Evolutionary conservation across 2,113 vertebrate species (phyloP), one percentile per base, ranked within the genome.

Genomic region (Scartelaos histophorus): DNA sequence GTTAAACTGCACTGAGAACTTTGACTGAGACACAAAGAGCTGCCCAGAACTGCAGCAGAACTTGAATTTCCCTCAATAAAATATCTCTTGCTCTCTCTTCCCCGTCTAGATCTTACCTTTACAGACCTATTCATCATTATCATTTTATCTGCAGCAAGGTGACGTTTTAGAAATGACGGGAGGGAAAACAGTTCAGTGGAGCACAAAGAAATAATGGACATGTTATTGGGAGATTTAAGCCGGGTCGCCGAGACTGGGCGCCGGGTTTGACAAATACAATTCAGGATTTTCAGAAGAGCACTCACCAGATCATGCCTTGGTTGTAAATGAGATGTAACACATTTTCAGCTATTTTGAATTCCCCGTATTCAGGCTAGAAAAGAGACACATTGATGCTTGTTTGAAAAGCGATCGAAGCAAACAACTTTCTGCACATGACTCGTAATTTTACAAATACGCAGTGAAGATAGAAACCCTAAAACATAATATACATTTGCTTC

Each of bases 281-380:
- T 35, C 34, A n/a, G 4, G 38, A 12, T 19, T 35, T 12, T 35
- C 29, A 38, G 29, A 10, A n/a, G 6, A 62, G 34, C 43, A 91
- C 96, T 38, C 92, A 98, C 98, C 98, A 99, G 84, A 98, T 99
- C 98, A 99, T 99, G 74, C 98, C 98, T 90, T 99, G 98, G 87
- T 99, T 99, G 88, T 99, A 99, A 90, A 99, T 96, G 69, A 99
- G 90, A 80, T 99, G 98, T 6, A 99, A 75, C 35, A 99, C 98
- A 5, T 99, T 99, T 88, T 99, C 98, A 2, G 98, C 98, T 76
- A 99, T 99, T 92, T 99, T 99, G 91, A 99, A 99, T 89, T 99
- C 98, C 79, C 98, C 98, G 1, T 99, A 99, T 91, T 99, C 98
- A 38, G 98, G 98, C 98, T 99, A 78, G 89, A 76, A 90, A 13